Percentiles rank a stretch among this genome's conserved stretches.
Evolutionary conservation across 2,797 vertebrate genomes (phyloP).

Genomic region (Pteronotus mesoamericanus): DNA sequence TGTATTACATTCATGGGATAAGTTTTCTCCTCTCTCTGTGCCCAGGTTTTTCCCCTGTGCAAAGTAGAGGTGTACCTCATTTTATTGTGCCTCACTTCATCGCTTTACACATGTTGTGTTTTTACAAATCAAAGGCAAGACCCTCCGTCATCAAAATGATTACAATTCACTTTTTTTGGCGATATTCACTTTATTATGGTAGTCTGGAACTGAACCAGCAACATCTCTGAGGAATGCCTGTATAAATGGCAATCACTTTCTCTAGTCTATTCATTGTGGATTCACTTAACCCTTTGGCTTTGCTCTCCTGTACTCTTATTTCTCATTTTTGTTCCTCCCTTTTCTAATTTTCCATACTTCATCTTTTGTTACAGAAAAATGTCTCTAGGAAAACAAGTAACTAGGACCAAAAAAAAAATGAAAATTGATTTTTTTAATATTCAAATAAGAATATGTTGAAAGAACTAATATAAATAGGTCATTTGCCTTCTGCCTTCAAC

Average conservation of each 20-base stretch:
- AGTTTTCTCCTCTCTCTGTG: not conserved
- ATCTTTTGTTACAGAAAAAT: conserved; percentile 9
- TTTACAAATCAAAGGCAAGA: not conserved
- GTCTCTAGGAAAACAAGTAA: not conserved
- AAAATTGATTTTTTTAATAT: not conserved
- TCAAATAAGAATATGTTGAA: not conserved
- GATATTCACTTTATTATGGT: not conserved
- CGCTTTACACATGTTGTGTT: not conserved
- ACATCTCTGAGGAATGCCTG: not conserved
- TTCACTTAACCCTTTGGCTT: not conserved
- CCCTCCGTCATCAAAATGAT: not conserved
- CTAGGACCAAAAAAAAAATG: not conserved
- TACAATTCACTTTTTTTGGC: not conserved
- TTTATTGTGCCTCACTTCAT: not conserved
- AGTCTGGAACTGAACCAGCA: not conserved
- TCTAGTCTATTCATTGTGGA: not conserved
- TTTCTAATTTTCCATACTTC: not conserved
- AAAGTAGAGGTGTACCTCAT: not conserved
- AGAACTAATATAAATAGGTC: not conserved
- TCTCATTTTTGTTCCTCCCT: not conserved
- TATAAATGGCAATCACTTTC: not conserved
- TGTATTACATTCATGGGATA: not conserved
- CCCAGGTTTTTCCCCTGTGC: not conserved
- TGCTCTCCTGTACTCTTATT: not conserved
- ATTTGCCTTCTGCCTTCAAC: not conserved